Evolutionary conservation across 2,797 vertebrate genomes (phyloP).

Genomic region (Rhinella marina): DNA sequence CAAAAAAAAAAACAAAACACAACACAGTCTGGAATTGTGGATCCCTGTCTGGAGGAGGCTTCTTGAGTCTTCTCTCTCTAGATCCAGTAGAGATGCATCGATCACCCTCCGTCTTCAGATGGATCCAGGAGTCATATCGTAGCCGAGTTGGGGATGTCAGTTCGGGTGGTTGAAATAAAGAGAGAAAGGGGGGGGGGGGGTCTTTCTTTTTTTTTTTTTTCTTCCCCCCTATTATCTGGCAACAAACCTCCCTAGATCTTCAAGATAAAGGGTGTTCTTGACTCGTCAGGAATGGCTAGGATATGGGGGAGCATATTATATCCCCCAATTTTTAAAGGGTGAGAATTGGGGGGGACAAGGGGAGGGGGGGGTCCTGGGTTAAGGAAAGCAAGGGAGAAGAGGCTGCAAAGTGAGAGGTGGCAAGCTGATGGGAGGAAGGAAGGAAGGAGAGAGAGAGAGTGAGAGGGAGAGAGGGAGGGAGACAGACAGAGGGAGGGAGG

Average conservation of each 20-base stretch:
- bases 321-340: conserved; percentile 43
- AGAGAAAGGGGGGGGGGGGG: too few species aligned
- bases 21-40: conserved; percentile 34
- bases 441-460: conserved; percentile 56
- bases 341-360: conserved; percentile 42
- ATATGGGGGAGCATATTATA: conserved; percentile 55
- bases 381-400: conserved; percentile 56
- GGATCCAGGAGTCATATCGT: conserved; percentile 41
- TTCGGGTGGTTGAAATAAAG: conserved; percentile 2
- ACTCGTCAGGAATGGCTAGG: conserved; percentile 33
- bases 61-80: conserved; percentile 46
- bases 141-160: conserved; percentile 28
- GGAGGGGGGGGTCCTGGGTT: conserved; percentile 38
- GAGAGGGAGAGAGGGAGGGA: conserved; percentile 49
- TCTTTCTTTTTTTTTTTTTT: not conserved
- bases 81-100: conserved; percentile 42
- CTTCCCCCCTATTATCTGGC: conserved; percentile 14
- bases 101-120: conserved; percentile 23
- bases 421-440: conserved; percentile 60
- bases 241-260: conserved; percentile 26
- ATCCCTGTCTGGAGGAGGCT: conserved; percentile 37
- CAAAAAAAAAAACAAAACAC: too few species aligned
- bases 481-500: conserved; percentile 57
- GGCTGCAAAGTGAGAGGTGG: conserved; percentile 61
- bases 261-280: conserved; percentile 47